Percentiles rank a stretch among this genome's conserved stretches.
phyloP scores from a whole-genome alignment of 2,888 invertebrate genomes.

The Melipona beecheii region DNA sequence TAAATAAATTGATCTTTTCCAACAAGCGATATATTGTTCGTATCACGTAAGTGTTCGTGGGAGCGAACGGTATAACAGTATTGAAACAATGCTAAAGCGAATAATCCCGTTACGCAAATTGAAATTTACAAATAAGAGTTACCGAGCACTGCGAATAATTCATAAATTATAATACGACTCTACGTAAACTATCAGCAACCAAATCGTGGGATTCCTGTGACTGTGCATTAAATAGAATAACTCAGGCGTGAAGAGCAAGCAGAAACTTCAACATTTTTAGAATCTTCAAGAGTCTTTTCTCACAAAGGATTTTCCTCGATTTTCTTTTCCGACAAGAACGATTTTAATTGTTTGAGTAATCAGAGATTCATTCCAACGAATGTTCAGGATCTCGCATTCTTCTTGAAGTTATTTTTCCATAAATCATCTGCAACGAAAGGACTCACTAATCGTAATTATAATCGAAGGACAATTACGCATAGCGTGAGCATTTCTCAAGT shows the following conservation, averaged over 20 bases:
- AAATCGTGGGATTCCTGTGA: neutral
- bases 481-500: too few relatives aligned
- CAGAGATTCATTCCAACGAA: neutral
- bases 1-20: neutral
- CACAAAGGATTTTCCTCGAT: too few relatives aligned
- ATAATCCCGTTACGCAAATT: slow-evolving; percentile 44
- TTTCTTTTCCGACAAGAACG: too few relatives aligned
- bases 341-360: neutral
- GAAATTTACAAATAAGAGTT: slow-evolving; percentile 37
- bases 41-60: neutral
- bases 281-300: neutral
- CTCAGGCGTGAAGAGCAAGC: too few relatives aligned
- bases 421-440: neutral
- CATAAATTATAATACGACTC: slow-evolving; percentile 21
- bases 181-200: neutral
- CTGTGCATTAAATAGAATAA: neutral
- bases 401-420: neutral
- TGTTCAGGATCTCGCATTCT: neutral
- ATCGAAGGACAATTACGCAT: neutral
- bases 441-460: neutral
- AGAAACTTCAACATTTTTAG: neutral
- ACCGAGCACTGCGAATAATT: slow-evolving; percentile 27
- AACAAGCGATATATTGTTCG: neutral
- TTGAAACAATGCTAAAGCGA: slow-evolving; percentile 25
- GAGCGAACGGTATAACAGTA: slow-evolving; percentile 42